phyloP scores from a whole-genome alignment of 2,797 vertebrate genomes.

The Syndactyla subalaris region DNA sequence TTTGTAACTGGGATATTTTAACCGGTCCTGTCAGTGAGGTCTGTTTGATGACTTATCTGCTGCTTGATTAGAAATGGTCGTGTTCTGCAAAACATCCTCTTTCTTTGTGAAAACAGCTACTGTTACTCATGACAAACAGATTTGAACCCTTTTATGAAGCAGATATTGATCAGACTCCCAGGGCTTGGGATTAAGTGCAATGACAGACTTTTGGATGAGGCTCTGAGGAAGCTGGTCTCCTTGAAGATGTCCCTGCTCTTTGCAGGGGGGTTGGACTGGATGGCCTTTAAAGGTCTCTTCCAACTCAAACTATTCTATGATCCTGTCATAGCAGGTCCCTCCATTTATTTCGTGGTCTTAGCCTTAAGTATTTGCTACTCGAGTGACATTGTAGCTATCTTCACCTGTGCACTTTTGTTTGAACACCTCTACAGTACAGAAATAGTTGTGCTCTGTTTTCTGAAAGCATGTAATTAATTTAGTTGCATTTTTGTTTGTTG shows the following conservation, averaged over 20 bases:
- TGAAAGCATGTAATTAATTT: not conserved
- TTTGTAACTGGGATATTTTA: not conserved
- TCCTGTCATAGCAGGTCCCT: not conserved
- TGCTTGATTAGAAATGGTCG: not conserved
- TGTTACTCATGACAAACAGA: not conserved
- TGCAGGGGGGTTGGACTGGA: not conserved
- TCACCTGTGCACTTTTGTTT: not conserved
- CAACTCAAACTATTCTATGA: not conserved
- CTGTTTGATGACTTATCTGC: constrained; percentile 42
- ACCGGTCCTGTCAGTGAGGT: not conserved
- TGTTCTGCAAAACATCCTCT: not conserved
- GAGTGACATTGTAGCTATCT: not conserved
- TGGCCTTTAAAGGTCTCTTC: not conserved
- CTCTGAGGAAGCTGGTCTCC: not conserved
- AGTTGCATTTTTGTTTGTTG: not conserved
- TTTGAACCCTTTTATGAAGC: not conserved
- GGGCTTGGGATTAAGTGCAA: not conserved
- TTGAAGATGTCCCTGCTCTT: not conserved
- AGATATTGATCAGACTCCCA: not conserved
- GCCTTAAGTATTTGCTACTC: not conserved
- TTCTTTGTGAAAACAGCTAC: not conserved
- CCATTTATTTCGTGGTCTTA: not conserved
- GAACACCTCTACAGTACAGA: not conserved
- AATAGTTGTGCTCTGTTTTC: not conserved
- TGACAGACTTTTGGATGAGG: not conserved